phyloP scores from a whole-genome alignment of 2,113 vertebrate genomes.

The Marmota monax region DNA sequence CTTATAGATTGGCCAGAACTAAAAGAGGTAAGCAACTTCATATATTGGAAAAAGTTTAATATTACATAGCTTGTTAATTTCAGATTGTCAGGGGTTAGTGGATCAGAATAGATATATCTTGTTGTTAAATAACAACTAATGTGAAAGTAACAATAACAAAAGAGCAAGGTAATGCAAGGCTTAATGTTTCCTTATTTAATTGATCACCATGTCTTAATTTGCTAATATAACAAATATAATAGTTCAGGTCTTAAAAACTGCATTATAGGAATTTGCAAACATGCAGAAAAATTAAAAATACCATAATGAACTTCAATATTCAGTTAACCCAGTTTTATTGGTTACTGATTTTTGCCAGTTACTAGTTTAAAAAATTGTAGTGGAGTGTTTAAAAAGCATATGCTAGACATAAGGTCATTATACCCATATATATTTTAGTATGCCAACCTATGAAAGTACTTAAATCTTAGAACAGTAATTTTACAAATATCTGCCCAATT shows the following conservation, averaged over 20 bases:
- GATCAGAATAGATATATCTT: conserved; percentile 21
- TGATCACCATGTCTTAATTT: conserved; percentile 36
- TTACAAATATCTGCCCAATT: conserved; percentile 24
- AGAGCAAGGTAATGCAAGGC: neutral
- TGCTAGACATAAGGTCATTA: neutral
- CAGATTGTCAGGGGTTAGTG: neutral
- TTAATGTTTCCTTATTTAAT: conserved; percentile 54
- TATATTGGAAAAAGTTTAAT: neutral
- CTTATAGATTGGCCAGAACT: conserved; percentile 89
- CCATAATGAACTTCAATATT: neutral
- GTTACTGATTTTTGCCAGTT: conserved; percentile 38
- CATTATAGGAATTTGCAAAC: conserved; percentile 14
- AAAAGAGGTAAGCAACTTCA: conserved; percentile 85
- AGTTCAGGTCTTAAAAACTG: neutral
- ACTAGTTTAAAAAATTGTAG: neutral
- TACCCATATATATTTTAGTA: neutral
- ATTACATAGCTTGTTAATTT: neutral
- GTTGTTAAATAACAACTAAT: neutral
- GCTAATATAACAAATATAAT: conserved; percentile 7
- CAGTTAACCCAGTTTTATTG: neutral
- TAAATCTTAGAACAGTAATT: conserved; percentile 47
- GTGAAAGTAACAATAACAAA: neutral
- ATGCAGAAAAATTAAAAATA: conserved; percentile 23
- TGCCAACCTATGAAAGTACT: neutral
- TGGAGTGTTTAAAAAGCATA: conserved; percentile 22